Base-by-base conservation (phyloP, 2,113 vertebrate species). In the Oncorhynchus kisutch region DNA sequence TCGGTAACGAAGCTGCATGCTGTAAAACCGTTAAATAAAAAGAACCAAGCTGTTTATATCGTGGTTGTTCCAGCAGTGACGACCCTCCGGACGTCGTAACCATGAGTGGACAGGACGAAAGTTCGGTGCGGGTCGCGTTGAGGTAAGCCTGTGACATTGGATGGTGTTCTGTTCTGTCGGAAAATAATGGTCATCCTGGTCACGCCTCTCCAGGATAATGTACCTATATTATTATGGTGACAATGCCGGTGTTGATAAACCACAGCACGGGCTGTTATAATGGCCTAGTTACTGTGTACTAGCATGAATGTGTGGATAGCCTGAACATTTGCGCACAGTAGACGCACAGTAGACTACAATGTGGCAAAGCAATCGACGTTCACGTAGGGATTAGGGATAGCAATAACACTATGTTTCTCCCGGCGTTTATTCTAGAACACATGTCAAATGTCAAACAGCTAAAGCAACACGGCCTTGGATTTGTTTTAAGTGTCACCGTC, bases 121-220 rank as follows among this genome's bases (percentile, higher is more conserved):
- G 96, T 93, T 95, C 96, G n/a, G 97, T 98, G 89, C 93, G 96
- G 51, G 96, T 99, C 81, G 96, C 97, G 73, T 93, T 98, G 93
- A 97, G 96, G 96, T 98, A 93, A 93, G 88, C 9, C 39, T 45
- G 9, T 11, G 39, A 45, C 39, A 11, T 8, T 39, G 39, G 51
- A 14, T 54, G 49, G 49, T 18, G 12, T 54, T 13, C 64, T 11
- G 72, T 62, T 51, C 3, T 57, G 65, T 72, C 59, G 45, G 59
- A 24, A 54, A 71, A 45, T 64, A 78, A 92, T 90, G 89, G 91
- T 83, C 25, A 7, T 11, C 16, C 24, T 62, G 71, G 81, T 66
- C 78, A 76, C 90, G 90, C 91, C 91, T 92, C 89, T 83, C 84
- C 67, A 11, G 48, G 11, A 5, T 2, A 69, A 1, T 70, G 74